Conservation (phyloP, 2,888 invertebrate genomes). For the Phrixothrix hirtus region DNA sequence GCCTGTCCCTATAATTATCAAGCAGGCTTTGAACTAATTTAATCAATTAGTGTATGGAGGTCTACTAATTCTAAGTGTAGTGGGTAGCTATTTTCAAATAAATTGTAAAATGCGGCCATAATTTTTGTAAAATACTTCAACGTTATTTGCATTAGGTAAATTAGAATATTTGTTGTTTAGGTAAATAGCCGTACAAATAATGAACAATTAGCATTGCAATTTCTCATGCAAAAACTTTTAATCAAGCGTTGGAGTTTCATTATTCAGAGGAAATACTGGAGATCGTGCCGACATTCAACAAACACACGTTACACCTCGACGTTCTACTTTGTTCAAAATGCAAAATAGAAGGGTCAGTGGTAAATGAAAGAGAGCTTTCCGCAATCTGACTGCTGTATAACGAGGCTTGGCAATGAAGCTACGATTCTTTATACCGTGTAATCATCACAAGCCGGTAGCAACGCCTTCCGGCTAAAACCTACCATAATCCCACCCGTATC, state of each 20-base stretch:
- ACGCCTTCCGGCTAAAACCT: conserved; percentile 24
- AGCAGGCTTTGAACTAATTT: too few species aligned
- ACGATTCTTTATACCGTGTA: conserved; percentile 25
- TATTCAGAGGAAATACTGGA: conserved; percentile 9
- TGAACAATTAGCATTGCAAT: not conserved
- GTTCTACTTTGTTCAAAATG: not conserved
- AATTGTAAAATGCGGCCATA: too few species aligned
- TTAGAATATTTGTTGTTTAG: not conserved
- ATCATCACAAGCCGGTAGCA: conserved; percentile 17
- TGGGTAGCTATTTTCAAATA: too few species aligned
- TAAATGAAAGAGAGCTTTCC: conserved; percentile 10
- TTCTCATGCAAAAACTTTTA: not conserved
- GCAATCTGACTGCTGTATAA: conserved; percentile 13
- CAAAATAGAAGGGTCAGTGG: not conserved
- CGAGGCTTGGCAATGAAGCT: conserved; percentile 20
- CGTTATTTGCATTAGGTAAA: too few species aligned
- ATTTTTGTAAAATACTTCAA: too few species aligned
- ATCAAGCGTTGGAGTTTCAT: conserved; percentile 15
- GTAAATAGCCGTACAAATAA: not conserved
- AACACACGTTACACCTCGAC: conserved; percentile 13
- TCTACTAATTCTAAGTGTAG: too few species aligned
- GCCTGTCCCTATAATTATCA: too few species aligned
- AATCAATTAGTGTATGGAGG: too few species aligned
- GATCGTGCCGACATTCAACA: not conserved
- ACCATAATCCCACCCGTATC: conserved; percentile 16